Evolutionary conservation across 2,113 vertebrate genomes (phyloP).

Genomic region (Bolborhynchus lineola): DNA sequence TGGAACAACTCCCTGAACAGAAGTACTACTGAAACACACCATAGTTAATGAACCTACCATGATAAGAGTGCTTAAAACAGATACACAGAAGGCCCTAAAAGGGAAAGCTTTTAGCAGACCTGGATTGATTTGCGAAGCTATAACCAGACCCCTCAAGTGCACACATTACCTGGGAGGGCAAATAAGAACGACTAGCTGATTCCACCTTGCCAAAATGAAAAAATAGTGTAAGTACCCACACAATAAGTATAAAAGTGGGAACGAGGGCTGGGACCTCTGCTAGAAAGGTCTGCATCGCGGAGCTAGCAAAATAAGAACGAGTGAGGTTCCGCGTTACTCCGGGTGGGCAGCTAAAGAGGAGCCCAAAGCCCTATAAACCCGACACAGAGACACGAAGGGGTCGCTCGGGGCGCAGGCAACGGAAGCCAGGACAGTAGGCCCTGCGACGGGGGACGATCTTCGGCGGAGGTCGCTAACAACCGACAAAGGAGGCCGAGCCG

Average conservation of each 20-base stretch:
- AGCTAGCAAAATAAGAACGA: not conserved
- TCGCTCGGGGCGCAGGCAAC: not conserved
- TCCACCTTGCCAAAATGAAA: no score
- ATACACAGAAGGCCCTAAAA: not conserved
- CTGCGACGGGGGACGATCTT: not conserved
- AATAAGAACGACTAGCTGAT: fast-evolving
- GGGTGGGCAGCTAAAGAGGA: fast-evolving
- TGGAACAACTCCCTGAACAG: not conserved
- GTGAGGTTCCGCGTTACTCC: fast-evolving
- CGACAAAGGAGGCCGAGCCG: not conserved
- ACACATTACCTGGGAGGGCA: not conserved
- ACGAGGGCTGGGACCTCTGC: no score
- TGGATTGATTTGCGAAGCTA: not conserved
- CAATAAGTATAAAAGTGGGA: not conserved
- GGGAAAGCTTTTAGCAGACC: not conserved
- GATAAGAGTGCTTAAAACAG: not conserved
- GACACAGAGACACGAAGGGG: not conserved
- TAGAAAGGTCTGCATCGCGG: not conserved
- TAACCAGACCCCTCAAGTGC: not conserved
- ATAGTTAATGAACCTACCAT: not conserved
- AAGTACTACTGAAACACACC: not conserved
- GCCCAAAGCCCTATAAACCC: not conserved
- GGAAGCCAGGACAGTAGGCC: not conserved
- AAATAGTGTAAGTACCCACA: not conserved
- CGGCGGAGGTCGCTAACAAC: not conserved